A percentile compares a stretch with the other conserved stretches of the same genome.
phyloP scores from a whole-genome alignment of 2,888 invertebrate species.

The Morpho helenor region DNA sequence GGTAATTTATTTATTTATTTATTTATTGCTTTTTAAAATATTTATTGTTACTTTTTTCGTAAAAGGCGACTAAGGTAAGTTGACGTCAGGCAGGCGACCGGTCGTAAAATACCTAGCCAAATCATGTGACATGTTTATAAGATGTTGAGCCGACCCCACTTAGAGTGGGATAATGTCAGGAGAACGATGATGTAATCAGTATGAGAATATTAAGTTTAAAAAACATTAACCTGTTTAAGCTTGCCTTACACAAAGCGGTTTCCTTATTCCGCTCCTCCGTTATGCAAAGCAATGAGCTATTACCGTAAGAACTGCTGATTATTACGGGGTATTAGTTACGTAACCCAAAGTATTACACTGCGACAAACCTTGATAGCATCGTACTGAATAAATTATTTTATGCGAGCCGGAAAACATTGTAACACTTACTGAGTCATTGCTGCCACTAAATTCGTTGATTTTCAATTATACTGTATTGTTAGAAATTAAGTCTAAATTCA shows the following conservation, averaged over 20 bases:
- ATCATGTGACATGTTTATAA: too few species aligned
- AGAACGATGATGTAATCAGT: too few species aligned
- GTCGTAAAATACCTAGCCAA: too few species aligned
- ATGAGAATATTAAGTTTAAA: too few species aligned
- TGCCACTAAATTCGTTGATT: slow-evolving; percentile 16
- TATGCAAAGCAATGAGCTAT: slow-evolving; percentile 8
- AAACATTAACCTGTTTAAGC: too few species aligned
- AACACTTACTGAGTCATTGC: slow-evolving; percentile 24
- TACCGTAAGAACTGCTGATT: slow-evolving; percentile 13
- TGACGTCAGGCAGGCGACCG: too few species aligned
- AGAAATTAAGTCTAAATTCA: background rate
- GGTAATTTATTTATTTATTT: too few species aligned
- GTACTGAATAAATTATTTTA: slow-evolving; percentile 57
- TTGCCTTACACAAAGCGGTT: background rate
- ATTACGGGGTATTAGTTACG: slow-evolving; percentile 33
- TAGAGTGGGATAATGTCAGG: too few species aligned
- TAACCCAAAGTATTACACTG: slow-evolving; percentile 40
- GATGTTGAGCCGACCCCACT: too few species aligned
- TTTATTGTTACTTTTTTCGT: too few species aligned
- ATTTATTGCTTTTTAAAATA: too few species aligned
- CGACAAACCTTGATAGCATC: slow-evolving; percentile 45
- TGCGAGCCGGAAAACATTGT: slow-evolving; percentile 41
- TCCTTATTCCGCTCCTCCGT: background rate
- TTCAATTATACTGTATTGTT: slow-evolving; percentile 8
- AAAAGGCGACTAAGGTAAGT: too few species aligned